Percentiles rank a stretch among this genome's conserved stretches.
Conservation (phyloP, 92 coral and sea anemone genomes). For the Montipora capitata region DNA sequence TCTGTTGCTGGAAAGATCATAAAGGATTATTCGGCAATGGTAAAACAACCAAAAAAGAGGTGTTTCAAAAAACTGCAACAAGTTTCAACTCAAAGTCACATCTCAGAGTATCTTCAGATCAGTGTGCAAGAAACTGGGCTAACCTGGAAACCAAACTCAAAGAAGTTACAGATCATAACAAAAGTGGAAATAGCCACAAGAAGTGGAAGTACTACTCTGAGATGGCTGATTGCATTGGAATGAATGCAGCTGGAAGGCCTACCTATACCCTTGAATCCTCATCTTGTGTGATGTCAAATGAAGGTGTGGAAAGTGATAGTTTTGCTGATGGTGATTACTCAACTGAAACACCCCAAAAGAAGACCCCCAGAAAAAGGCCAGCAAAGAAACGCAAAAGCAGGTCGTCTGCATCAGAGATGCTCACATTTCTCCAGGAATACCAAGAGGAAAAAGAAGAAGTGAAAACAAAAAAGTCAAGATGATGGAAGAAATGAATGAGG, state of each 20-base stretch:
- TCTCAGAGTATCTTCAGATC: conserved; percentile 36
- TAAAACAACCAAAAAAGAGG: conserved; percentile 51
- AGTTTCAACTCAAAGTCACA: conserved; percentile 41
- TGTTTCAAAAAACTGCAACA: conserved; percentile 39
- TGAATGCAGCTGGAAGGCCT: conserved; percentile 29
- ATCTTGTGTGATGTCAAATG: conserved; percentile 2
- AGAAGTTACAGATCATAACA: conserved; percentile 56
- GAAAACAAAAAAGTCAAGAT: conserved; percentile 37
- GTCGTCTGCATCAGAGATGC: conserved; percentile 59
- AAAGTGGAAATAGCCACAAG: neutral
- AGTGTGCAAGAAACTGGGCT: conserved; percentile 56
- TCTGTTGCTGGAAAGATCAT: conserved; percentile 49
- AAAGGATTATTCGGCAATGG: conserved; percentile 48
- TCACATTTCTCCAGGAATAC: conserved; percentile 41
- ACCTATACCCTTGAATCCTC: conserved; percentile 55
- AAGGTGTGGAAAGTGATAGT: no score
- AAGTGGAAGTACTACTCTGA: conserved; percentile 31
- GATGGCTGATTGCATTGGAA: neutral
- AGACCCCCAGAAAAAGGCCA: conserved; percentile 50
- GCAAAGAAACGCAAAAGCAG: conserved; percentile 47
- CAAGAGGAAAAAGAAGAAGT: conserved; percentile 42
- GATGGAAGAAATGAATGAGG: conserved; percentile 39
- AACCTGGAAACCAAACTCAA: conserved; percentile 49
- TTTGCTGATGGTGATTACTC: neutral
- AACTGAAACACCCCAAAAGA: conserved; percentile 26